phyloP scores from a whole-genome alignment of 2,888 invertebrate genomes.

The Drosophila picticornis region DNA sequence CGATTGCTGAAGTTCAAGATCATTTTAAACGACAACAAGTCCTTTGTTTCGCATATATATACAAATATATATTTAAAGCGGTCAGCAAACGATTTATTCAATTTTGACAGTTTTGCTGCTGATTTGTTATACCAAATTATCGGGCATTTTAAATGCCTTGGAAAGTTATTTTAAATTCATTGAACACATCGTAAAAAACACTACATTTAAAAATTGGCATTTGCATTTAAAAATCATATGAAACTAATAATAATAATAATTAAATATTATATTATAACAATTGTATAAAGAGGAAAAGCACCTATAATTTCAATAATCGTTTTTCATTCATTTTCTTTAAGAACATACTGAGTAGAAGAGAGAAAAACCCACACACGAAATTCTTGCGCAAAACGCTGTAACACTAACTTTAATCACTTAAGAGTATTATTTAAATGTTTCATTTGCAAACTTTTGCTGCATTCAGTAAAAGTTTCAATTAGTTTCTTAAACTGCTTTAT shows the following conservation, averaged over 20 bases:
- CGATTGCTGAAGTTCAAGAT: conserved; percentile 19
- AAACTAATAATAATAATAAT: conserved; percentile 39
- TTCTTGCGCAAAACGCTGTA: conserved; percentile 52
- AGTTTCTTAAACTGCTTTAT: conserved; percentile 68
- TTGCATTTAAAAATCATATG: conserved; percentile 48
- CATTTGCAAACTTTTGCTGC: conserved; percentile 51
- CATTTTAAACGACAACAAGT: background rate
- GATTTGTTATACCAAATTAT: conserved; percentile 68
- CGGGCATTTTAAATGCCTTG: conserved; percentile 52
- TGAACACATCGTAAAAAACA: conserved; percentile 20
- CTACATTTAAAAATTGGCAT: conserved; percentile 49
- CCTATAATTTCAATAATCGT: conserved; percentile 46
- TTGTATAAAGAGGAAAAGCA: conserved; percentile 58
- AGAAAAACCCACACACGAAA: conserved; percentile 31
- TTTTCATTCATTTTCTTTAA: conserved; percentile 56
- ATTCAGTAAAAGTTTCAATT: conserved; percentile 60
- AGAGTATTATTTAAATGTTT: conserved; percentile 70
- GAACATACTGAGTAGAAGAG: conserved; percentile 37
- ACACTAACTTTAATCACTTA: conserved; percentile 63
- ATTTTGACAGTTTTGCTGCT: conserved; percentile 37
- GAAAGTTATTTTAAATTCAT: conserved; percentile 41
- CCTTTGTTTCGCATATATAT: conserved; percentile 22
- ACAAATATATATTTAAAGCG: conserved; percentile 13
- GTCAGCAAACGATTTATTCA: conserved; percentile 15
- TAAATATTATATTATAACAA: conserved; percentile 44